phyloP scores from a whole-genome alignment of 2,797 vertebrate species.

The Myotis daubentonii region DNA sequence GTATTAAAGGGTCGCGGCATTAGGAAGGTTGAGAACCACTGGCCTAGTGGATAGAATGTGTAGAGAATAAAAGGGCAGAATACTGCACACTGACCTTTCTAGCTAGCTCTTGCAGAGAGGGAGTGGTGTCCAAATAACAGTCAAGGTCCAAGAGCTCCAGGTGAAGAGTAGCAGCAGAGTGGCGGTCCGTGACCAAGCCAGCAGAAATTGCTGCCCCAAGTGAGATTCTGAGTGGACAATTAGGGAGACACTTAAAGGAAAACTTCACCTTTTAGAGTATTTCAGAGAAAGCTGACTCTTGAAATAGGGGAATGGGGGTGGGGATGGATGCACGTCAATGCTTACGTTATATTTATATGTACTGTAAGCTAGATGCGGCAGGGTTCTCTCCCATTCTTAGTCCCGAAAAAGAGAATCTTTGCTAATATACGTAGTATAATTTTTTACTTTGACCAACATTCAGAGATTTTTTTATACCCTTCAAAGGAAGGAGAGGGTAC shows the following conservation, averaged over 20 bases:
- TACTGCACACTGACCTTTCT: background rate
- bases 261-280: background rate
- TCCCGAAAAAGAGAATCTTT: background rate
- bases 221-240: background rate
- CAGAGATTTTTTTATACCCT: background rate
- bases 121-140: background rate
- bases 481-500: background rate
- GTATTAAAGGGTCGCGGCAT: too few species aligned
- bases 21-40: too few species aligned
- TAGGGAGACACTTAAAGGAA: background rate
- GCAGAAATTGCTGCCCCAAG: background rate
- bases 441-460: background rate
- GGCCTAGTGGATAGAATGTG: background rate
- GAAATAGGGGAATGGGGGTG: background rate
- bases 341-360: background rate
- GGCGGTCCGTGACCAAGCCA: rapidly evolving
- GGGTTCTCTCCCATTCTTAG: background rate
- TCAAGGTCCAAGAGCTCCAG: background rate
- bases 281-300: background rate
- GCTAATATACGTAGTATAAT: background rate
- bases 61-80: background rate
- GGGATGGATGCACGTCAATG: background rate
- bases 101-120: background rate
- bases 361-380: background rate
- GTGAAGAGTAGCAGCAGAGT: background rate